Evolutionary conservation across 2,113 vertebrate species (phyloP).

Genomic region (Butorides virescens): DNA sequence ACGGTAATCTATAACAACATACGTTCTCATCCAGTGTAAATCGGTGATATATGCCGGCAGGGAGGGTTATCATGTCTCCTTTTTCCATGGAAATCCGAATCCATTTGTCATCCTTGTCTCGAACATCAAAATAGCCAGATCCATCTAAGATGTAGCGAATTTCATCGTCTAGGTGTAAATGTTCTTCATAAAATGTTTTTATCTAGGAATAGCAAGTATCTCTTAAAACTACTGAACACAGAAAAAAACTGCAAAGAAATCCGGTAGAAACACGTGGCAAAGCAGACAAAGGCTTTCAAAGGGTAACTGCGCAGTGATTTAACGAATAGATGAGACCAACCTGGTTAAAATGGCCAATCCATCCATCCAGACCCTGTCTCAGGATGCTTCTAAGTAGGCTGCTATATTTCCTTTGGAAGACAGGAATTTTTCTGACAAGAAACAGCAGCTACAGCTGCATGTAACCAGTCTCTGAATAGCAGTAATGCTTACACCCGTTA

Average conservation of each 20-base stretch:
- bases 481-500: neutral
- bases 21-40: constrained; percentile 91
- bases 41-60: constrained; percentile 94
- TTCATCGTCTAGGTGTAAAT: constrained; percentile 93
- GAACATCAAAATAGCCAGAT: constrained; percentile 90
- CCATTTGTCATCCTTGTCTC: constrained; percentile 88
- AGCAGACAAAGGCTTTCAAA: neutral
- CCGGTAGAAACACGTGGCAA: neutral
- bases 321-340: neutral
- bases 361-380: neutral
- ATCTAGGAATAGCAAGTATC: constrained; percentile 69
- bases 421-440: neutral
- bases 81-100: constrained; percentile 88
- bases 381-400: neutral
- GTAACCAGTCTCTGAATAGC: neutral
- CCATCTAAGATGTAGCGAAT: constrained; percentile 94
- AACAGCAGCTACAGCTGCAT: neutral
- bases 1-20: neutral
- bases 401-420: neutral
- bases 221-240: neutral
- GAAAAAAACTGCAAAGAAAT: neutral
- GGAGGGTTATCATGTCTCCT: constrained; percentile 93
- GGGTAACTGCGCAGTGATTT: neutral
- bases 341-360: neutral
- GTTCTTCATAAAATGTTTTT: constrained; percentile 90